Evolutionary conservation across 2,113 vertebrate species (phyloP).

Genomic region (Jacana jacana): DNA sequence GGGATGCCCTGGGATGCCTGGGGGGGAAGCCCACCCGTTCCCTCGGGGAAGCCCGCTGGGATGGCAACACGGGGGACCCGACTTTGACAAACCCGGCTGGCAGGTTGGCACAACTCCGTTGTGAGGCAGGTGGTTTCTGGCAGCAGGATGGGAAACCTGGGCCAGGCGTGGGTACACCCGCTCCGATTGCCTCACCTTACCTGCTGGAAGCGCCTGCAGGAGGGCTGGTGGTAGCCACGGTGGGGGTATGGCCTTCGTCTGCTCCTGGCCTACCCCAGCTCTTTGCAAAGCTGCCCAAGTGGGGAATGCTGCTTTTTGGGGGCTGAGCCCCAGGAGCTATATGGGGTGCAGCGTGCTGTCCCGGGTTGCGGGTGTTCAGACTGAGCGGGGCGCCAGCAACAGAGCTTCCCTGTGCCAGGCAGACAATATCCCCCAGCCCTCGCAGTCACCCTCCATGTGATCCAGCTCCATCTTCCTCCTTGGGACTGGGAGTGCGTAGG

Average conservation of each 20-base stretch:
- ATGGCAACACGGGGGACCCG: background rate
- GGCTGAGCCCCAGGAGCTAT: background rate
- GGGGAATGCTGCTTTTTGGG: background rate
- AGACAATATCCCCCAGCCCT: background rate
- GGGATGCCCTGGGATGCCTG: background rate
- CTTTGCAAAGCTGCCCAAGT: background rate
- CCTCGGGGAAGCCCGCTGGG: too few relatives aligned
- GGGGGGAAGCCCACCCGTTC: background rate
- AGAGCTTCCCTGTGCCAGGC: accelerated
- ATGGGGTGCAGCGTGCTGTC: background rate
- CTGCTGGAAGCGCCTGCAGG: background rate
- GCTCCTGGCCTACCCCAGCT: background rate
- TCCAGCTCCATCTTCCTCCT: background rate
- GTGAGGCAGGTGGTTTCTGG: background rate
- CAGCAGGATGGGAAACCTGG: background rate
- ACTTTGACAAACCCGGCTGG: background rate
- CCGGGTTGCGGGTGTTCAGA: background rate
- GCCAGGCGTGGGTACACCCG: background rate
- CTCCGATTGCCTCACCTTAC: background rate
- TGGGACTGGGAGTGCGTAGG: accelerated
- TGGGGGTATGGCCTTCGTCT: background rate
- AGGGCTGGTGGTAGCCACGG: background rate
- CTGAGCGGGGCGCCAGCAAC: background rate
- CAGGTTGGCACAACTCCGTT: background rate
- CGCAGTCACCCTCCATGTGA: accelerated